Evolutionary conservation across 2,888 invertebrate species (phyloP).

Genomic region (Synanthedon myopaeformis): DNA sequence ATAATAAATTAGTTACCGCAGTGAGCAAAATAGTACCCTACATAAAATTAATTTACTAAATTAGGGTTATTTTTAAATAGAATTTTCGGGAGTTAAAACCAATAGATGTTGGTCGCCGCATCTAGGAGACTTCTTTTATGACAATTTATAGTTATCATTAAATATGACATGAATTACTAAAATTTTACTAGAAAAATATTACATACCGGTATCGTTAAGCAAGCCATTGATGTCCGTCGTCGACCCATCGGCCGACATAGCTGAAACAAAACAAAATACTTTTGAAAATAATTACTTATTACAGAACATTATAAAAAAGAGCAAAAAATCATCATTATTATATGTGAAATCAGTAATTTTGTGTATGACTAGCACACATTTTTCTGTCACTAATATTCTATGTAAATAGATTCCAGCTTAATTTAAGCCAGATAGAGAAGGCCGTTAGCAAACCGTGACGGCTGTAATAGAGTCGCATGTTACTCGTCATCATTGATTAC

Average conservation of each 20-base stretch:
- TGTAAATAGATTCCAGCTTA: neutral
- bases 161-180: no score
- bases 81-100: no score
- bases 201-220: constrained; percentile 74
- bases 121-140: no score
- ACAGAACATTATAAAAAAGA: neutral
- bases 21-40: no score
- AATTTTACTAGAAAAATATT: neutral
- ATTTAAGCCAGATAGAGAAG: constrained; percentile 10
- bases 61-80: neutral
- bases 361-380: neutral
- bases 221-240: constrained; percentile 73
- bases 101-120: no score
- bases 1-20: no score
- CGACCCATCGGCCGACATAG: constrained; percentile 74
- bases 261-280: constrained; percentile 57
- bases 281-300: neutral
- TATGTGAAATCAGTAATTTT: neutral
- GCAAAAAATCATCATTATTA: neutral
- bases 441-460: constrained; percentile 14
- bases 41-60: neutral
- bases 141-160: neutral
- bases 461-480: constrained; percentile 10
- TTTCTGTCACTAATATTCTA: neutral
- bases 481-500: neutral